These are phyloP conservation scores for Zootoca vivipara DNA, from an alignment of 2,113 vertebrate genomes.

Conservation along the genomic window DNA sequence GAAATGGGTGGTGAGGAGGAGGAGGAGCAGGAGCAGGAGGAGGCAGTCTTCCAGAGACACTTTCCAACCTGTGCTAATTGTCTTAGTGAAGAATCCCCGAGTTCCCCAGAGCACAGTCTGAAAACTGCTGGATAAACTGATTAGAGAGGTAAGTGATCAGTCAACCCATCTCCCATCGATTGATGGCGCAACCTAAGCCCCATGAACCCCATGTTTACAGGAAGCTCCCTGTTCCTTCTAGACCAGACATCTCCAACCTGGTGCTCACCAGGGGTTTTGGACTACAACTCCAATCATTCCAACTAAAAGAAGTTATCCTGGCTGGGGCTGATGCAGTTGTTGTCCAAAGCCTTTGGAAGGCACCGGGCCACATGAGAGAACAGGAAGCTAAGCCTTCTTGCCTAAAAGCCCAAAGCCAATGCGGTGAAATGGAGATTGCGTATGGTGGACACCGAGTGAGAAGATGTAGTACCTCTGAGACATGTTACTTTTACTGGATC, in stretches of 20 bases:
- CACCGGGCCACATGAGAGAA: neutral
- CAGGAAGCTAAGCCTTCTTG: conserved; percentile 64
- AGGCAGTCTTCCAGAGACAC: neutral
- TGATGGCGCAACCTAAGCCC: too few relatives aligned
- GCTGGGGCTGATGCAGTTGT: neutral
- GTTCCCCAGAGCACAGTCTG: neutral
- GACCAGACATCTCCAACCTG: neutral
- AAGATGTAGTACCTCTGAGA: conserved; percentile 96
- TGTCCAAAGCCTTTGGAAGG: neutral
- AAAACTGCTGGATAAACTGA: neutral
- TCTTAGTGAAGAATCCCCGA: too few relatives aligned
- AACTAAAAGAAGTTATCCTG: neutral
- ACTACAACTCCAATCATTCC: neutral
- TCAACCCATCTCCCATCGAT: neutral
- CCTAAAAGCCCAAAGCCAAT: conserved; percentile 75
- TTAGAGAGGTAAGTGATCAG: neutral
- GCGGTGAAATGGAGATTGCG: conserved; percentile 81
- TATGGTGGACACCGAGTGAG: conserved; percentile 81
- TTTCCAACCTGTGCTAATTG: neutral
- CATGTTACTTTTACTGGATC: conserved; percentile 99
- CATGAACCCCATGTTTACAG: neutral
- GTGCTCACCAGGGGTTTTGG: neutral
- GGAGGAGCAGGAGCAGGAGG: too few relatives aligned
- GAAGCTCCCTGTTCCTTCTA: conserved; percentile 43
- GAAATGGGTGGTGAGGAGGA: neutral